phyloP scores from a whole-genome alignment of 2,888 invertebrate genomes.

The Microctonus aethiopoides region DNA sequence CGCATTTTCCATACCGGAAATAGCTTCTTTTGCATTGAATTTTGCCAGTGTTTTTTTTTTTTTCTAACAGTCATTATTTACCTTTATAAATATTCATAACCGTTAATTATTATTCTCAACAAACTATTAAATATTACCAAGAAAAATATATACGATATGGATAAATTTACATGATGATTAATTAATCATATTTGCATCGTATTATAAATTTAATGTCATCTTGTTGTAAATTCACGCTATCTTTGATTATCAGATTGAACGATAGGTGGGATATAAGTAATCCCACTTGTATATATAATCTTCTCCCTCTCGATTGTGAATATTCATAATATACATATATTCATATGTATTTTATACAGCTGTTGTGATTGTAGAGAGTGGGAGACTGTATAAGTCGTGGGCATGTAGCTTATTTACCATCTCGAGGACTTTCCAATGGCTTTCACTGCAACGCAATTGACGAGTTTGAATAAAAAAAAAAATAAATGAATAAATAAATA shows the following conservation, averaged over 20 bases:
- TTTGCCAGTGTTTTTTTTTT: background rate
- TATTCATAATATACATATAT: background rate
- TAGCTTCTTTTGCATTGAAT: background rate
- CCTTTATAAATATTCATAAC: too few relatives aligned
- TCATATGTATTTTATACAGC: background rate
- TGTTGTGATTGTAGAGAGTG: conserved; percentile 12
- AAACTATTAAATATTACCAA: too few relatives aligned
- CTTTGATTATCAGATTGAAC: background rate
- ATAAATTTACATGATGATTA: too few relatives aligned
- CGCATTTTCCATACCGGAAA: conserved; percentile 14
- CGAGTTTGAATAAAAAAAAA: conserved; percentile 1
- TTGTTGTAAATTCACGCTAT: background rate
- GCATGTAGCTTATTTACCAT: conserved; percentile 5
- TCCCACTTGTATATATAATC: background rate
- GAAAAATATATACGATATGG: too few relatives aligned
- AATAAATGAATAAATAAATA: background rate
- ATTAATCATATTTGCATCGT: background rate
- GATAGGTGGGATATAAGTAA: background rate
- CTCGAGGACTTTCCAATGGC: conserved; percentile 29
- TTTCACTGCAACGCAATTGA: conserved; percentile 30
- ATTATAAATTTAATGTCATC: background rate
- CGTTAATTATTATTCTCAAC: too few relatives aligned
- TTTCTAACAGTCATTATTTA: background rate
- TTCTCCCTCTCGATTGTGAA: background rate
- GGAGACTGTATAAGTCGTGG: conserved; percentile 1